Evolutionary conservation across 2,797 vertebrate genomes (phyloP).

Genomic region (Tokudaia muenninki): DNA sequence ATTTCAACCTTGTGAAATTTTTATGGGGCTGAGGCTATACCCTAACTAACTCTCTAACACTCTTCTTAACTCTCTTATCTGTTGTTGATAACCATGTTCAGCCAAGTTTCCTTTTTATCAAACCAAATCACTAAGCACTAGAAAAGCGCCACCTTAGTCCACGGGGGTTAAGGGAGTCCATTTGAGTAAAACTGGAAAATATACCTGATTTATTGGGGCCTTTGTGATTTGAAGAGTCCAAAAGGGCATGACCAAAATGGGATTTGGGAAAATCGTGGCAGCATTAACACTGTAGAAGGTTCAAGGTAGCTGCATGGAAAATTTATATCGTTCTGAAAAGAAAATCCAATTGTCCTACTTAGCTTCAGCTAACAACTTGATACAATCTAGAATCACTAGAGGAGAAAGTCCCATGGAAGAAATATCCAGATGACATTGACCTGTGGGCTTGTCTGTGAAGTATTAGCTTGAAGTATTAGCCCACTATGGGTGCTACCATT

Average conservation of each 20-base stretch:
- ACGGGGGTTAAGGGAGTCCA: constrained; percentile 49
- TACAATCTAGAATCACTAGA: neutral
- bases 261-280: neutral
- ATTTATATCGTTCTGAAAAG: neutral
- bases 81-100: constrained; percentile 13
- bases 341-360: neutral
- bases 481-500: neutral
- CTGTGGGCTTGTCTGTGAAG: neutral
- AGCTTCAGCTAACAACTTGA: neutral
- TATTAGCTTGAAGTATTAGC: neutral
- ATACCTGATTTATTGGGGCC: neutral
- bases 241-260: neutral
- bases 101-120: constrained; percentile 62
- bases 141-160: constrained; percentile 28
- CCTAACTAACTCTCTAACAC: constrained; percentile 49
- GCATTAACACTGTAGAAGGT: neutral
- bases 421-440: neutral
- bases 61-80: neutral
- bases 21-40: constrained; percentile 35
- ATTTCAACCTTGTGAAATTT: constrained; percentile 74
- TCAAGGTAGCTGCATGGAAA: constrained; percentile 24
- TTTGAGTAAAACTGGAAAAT: neutral
- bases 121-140: constrained; percentile 50
- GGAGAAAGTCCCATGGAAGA: neutral
- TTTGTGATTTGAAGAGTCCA: neutral